Percentiles rank a stretch among this genome's conserved stretches.
These are phyloP conservation scores for Drosophila kambysellisi DNA, from an alignment of 2,888 invertebrate species.

Conservation along the genomic window DNA sequence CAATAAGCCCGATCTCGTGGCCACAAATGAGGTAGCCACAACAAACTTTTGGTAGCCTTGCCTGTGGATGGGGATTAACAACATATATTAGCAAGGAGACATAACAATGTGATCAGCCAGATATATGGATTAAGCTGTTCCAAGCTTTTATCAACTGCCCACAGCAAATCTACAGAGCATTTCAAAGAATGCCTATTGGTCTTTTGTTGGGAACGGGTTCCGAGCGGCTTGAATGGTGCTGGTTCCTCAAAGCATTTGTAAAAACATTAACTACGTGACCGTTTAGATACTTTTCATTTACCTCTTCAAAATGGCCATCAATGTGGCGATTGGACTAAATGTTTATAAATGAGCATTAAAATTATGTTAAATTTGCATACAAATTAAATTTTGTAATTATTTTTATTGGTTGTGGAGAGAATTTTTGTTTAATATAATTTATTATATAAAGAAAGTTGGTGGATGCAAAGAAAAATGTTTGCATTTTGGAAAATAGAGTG, in stretches of 20 bases:
- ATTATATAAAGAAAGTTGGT: slow-evolving; percentile 32
- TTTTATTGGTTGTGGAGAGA: slow-evolving; percentile 47
- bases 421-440: slow-evolving; percentile 32
- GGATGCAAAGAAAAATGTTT: slow-evolving; percentile 37
- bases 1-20: slow-evolving; percentile 94
- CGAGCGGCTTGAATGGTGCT: slow-evolving; percentile 44
- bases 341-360: slow-evolving; percentile 49
- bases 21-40: slow-evolving; percentile 93
- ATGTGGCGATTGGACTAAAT: slow-evolving; percentile 96
- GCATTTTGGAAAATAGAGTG: slow-evolving; percentile 70
- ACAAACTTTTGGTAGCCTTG: slow-evolving; percentile 95
- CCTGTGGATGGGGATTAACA: slow-evolving; percentile 86
- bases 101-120: neutral
- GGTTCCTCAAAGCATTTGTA: slow-evolving; percentile 40
- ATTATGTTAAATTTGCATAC: slow-evolving; percentile 49
- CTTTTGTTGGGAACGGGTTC: slow-evolving; percentile 24
- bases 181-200: neutral
- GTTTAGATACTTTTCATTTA: slow-evolving; percentile 87
- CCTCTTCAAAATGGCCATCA: slow-evolving; percentile 97
- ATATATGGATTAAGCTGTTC: slow-evolving; percentile 6
- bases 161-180: slow-evolving; percentile 13
- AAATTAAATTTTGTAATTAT: slow-evolving; percentile 47
- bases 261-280: slow-evolving; percentile 58
- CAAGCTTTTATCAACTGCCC: slow-evolving; percentile 13
- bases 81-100: slow-evolving; percentile 22